Evolutionary conservation across 2,888 invertebrate genomes (phyloP).

Genomic region (Cordilura impudica): DNA sequence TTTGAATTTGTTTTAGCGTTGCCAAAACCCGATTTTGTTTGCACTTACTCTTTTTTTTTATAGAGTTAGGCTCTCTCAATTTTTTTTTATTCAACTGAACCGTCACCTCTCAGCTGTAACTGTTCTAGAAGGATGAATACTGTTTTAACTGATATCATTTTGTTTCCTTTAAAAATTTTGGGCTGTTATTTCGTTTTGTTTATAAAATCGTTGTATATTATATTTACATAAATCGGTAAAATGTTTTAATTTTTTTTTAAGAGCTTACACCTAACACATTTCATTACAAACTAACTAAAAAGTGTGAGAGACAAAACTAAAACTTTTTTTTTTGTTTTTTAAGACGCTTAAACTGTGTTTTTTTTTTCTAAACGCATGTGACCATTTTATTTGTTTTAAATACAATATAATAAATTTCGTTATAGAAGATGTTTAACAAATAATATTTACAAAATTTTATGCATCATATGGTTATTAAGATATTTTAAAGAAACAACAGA

Average conservation of each 20-base stretch:
- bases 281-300: slow-evolving; percentile 4
- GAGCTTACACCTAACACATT: slow-evolving; percentile 23
- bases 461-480: background rate
- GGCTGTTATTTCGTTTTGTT: background rate
- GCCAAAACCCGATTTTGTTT: too few species aligned
- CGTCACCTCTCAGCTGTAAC: too few species aligned
- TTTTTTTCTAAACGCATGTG: slow-evolving; percentile 53
- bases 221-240: background rate
- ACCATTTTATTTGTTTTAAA: slow-evolving; percentile 62
- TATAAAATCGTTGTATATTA: background rate
- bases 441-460: slow-evolving; percentile 8
- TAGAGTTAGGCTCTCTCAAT: too few species aligned
- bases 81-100: too few species aligned
- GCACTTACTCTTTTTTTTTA: too few species aligned
- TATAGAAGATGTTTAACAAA: background rate
- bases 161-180: background rate
- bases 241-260: slow-evolving; percentile 30
- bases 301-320: slow-evolving; percentile 51
- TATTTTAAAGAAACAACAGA: background rate
- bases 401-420: slow-evolving; percentile 18
- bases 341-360: slow-evolving; percentile 6
- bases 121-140: too few species aligned
- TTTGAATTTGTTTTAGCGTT: too few species aligned
- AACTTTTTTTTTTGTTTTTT: background rate
- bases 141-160: background rate